phyloP scores from a whole-genome alignment of 2,113 vertebrate species.

The Sterrhoptilus dennistouni region DNA sequence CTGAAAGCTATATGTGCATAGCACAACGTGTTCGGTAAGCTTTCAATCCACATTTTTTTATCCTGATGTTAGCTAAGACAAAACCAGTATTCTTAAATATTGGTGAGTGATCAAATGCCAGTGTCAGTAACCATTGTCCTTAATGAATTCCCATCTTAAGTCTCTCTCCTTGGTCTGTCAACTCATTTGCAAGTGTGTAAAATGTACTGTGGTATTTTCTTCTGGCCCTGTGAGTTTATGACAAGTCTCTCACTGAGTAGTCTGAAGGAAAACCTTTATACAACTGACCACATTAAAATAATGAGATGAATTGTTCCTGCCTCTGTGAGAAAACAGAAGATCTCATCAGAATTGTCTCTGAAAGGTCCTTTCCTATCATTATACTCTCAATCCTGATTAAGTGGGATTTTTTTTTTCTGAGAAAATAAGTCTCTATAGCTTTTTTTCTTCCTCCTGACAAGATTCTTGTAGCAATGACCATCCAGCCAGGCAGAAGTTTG shows the following conservation, averaged over 20 bases:
- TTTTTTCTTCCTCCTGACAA: not conserved
- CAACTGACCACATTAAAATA: not conserved
- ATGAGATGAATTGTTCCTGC: not conserved
- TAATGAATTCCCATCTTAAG: not conserved
- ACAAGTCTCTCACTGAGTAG: not conserved
- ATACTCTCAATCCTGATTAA: not conserved
- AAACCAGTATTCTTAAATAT: not conserved
- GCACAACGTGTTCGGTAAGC: not conserved
- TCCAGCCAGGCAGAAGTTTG: not conserved
- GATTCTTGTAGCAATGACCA: not conserved
- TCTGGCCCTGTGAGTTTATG: not conserved
- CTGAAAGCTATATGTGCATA: not conserved
- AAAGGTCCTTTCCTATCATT: not conserved
- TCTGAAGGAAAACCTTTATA: not conserved
- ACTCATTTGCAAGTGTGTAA: not conserved
- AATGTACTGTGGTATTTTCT: constrained; percentile 15
- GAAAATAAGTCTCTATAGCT: not conserved
- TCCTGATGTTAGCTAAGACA: not conserved
- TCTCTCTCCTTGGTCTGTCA: not conserved
- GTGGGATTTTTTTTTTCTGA: not conserved
- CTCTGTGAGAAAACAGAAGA: not conserved
- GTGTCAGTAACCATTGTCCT: not conserved
- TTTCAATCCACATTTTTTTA: not conserved
- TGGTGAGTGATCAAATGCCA: not conserved
- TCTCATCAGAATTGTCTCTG: not conserved